Evolutionary conservation across 2,113 vertebrate species (phyloP), one percentile per base, ranked within the genome.

Genomic region (Rhinolophus sinicus): DNA sequence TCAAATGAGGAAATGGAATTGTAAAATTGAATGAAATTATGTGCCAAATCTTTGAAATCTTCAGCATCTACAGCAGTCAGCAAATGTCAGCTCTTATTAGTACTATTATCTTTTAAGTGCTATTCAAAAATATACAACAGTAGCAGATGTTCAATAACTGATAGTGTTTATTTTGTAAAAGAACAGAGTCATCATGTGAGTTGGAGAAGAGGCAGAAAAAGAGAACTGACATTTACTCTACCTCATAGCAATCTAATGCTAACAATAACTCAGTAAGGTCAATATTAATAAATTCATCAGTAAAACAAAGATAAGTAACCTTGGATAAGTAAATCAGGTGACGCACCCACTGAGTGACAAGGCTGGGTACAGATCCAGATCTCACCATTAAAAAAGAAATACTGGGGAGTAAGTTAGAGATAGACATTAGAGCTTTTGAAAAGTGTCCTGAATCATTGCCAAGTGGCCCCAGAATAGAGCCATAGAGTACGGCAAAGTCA

Each of bases 1-100:
- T 80, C 65, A 94, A 95, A 70, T 56, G 38, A 70, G 28, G 28
- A 84, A 78, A 82, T 72, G 22, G 50, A 58, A 76, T 40, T 70
- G 10, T 38, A 13, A 47, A 88, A 69, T n/a, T 56, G 2, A 86
- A 60, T 44, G 58, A 87, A 93, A 69, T 85, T 70, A 52, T 24
- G 24, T 33, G 47, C 28, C 75, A 92, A 81, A 30, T 85, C 54
- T 90, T 84, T 58, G 5, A 93, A 33, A 33, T 78, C 72, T 89
- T 70, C 58, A 56, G 28, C 52, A 14, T 76, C 52, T 26, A 58
- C 56, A 95, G 24, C 18, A 60, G 44, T 95, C 58, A 75, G 78
- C 88, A 94, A 88, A 95, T 28, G 14, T 58, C 83, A 92, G 33
- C 73, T 75, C 52, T 81, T 89, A n/a, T 38, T 86, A 85, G 24